Evolutionary conservation across 2,888 invertebrate species (phyloP).

Genomic region (Phytoseiulus persimilis): DNA sequence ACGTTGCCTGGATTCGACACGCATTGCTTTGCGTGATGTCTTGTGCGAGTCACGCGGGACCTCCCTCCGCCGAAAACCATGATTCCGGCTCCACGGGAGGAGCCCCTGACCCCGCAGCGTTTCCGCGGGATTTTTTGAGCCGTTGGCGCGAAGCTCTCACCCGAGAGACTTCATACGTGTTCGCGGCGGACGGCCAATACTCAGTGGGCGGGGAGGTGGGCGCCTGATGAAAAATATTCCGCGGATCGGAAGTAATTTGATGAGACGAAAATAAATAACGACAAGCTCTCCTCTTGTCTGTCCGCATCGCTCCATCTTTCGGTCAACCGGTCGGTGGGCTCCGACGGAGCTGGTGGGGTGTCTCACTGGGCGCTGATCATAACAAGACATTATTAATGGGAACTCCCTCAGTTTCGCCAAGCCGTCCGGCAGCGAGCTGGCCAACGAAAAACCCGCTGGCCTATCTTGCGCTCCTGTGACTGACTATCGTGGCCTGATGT

Average conservation of each 20-base stretch:
- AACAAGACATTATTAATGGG: neutral
- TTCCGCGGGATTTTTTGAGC: no score
- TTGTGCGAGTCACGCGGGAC: neutral
- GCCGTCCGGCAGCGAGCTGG: neutral
- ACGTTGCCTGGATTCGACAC: neutral
- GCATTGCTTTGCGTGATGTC: neutral
- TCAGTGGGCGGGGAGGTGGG: neutral
- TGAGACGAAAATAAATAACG: neutral
- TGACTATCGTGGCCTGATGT: neutral
- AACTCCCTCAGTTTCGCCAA: neutral
- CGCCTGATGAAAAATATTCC: neutral
- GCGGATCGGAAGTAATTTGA: neutral
- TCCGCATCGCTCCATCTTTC: neutral
- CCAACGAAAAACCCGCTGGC: neutral
- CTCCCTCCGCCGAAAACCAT: neutral
- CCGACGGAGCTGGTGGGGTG: neutral
- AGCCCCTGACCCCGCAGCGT: no score
- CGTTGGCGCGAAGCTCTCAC: no score
- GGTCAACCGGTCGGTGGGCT: neutral
- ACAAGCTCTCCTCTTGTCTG: neutral
- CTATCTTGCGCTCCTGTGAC: neutral
- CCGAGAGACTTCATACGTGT: neutral
- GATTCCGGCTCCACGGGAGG: neutral
- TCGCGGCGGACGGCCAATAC: neutral
- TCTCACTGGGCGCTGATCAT: neutral